Conservation (phyloP, 2,888 invertebrate species). For the Suillia variegata region DNA sequence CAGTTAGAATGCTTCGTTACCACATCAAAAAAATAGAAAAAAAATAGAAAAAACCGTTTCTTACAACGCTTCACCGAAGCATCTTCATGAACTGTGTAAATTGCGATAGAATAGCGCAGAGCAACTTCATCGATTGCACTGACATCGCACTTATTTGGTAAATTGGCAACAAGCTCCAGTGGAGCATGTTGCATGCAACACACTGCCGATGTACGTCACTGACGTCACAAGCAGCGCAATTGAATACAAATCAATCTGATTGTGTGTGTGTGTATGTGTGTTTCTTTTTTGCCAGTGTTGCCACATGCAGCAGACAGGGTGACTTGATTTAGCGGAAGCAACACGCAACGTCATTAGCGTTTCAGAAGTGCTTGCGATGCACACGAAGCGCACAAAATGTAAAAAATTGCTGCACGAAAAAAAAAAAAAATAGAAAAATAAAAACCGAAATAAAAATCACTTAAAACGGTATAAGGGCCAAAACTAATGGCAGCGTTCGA, state of each 20-base stretch:
- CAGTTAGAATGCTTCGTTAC: too few species aligned
- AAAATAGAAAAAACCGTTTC: too few species aligned
- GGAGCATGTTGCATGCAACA: too few species aligned
- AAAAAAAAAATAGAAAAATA: not conserved
- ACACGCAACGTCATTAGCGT: not conserved
- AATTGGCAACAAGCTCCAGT: too few species aligned
- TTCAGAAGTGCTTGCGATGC: not conserved
- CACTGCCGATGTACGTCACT: not conserved
- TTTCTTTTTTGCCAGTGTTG: too few species aligned
- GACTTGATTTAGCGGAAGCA: not conserved
- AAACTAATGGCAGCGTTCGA: not conserved
- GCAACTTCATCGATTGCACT: too few species aligned
- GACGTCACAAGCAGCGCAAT: not conserved
- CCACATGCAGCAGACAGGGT: too few species aligned
- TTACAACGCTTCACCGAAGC: too few species aligned
- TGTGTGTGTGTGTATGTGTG: not conserved
- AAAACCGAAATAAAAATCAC: not conserved
- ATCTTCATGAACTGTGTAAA: too few species aligned
- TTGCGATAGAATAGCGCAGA: too few species aligned
- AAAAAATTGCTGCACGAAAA: too few species aligned
- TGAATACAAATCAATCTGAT: constrained; percentile 4
- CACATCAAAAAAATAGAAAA: not conserved
- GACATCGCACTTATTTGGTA: too few species aligned
- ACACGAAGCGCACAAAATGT: not conserved
- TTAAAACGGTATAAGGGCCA: not conserved